Evolutionary conservation across 2,888 invertebrate genomes (phyloP), one percentile per base, ranked within the genome.

Genomic region (Papilio demoleus): DNA sequence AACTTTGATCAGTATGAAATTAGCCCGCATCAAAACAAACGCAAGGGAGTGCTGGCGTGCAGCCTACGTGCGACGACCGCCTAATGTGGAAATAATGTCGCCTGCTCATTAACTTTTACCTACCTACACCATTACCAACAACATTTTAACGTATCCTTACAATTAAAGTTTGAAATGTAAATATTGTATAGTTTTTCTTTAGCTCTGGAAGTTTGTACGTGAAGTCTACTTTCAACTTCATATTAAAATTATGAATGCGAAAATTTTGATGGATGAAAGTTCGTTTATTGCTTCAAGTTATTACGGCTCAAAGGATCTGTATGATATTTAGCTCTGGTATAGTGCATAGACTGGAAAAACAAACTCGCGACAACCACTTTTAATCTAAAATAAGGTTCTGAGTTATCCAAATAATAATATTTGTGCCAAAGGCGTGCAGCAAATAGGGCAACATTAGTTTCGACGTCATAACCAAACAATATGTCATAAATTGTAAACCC

Each of bases 51-150:
- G 63, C 65, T 70, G 65, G 73, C 75, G 76, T 76, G 73, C 59
- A 74, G 83, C 82, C 82, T 85, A 85, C 79, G 77, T 76, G 76
- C 78, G 78, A 61, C 34, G 75, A 31, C 53, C 74, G 75, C 80
- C 81, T 89, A 88, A 88, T 89, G 89, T 85, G 79, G 79, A 88
- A 88, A 88, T 89, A 90, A 89, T 90, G 87, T 84, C 84, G 82
- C 75, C 71, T 78, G 76, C 79, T 83, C 85, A 89, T 90, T 89
- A 89, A 86, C 82, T 86, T 87, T 85, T 85, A 88, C 87, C 87
- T 87, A 86, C 86, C 82, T 82, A 79, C 80, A 79, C 79, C 77
- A 74, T 71, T 71, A 64, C 79, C 75, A 76, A 79, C 78, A 83
- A 83, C 80, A 81, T 81, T 81, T 81, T 81, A 82, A 79, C 80